phyloP scores from a whole-genome alignment of 2,888 invertebrate species.

The Chaitophorus viminalis region DNA sequence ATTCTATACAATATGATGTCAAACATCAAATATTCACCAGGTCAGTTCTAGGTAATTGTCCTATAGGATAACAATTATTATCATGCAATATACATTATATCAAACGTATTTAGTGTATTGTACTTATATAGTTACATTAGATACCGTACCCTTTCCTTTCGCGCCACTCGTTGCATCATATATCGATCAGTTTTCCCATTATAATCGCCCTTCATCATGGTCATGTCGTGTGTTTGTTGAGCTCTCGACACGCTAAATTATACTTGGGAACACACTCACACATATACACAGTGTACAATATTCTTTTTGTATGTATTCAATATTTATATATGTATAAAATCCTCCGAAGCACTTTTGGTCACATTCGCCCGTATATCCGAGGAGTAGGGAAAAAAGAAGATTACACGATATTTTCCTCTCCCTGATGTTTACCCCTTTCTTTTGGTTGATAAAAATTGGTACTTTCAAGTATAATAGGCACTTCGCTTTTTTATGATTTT shows the following conservation, averaged over 20 bases:
- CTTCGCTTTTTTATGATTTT: not conserved
- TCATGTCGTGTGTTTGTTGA: conserved; percentile 34
- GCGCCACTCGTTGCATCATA: conserved; percentile 19
- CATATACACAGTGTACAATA: not conserved
- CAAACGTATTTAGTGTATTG: not conserved
- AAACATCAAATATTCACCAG: not conserved
- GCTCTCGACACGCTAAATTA: conserved; percentile 16
- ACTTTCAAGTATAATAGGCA: conserved; percentile 1
- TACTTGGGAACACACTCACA: not conserved
- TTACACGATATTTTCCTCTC: not conserved
- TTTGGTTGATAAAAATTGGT: not conserved
- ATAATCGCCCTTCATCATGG: conserved; percentile 42
- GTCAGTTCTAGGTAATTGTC: not conserved
- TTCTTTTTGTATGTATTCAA: not conserved
- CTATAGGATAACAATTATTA: no score
- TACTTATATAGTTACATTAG: not conserved
- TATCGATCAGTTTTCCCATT: conserved; percentile 46
- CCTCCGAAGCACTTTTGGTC: conserved; percentile 34
- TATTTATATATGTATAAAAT: conserved; percentile 13
- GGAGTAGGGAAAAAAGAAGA: not conserved
- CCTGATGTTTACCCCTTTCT: conserved; percentile 19
- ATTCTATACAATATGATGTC: not conserved
- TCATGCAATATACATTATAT: not conserved
- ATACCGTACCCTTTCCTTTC: not conserved
- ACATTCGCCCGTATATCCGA: not conserved